Percentiles rank a stretch among this genome's conserved stretches.
Evolutionary conservation across 2,797 vertebrate genomes (phyloP).

Genomic region (Microchirus variegatus): DNA sequence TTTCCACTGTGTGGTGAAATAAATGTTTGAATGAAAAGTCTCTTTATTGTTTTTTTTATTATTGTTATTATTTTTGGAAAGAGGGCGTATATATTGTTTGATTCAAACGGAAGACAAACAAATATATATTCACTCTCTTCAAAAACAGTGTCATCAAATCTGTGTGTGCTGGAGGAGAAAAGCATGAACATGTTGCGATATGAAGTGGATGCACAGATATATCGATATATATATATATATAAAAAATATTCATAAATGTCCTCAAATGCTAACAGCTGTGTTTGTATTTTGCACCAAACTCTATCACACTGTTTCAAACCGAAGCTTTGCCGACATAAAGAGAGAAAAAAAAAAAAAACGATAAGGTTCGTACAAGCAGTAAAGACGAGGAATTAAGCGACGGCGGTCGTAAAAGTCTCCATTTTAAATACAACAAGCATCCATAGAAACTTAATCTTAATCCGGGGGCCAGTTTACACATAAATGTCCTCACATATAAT

Average conservation of each 20-base stretch:
- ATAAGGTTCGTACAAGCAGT: conserved; percentile 9
- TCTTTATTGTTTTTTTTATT: conserved; percentile 67
- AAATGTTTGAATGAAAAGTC: conserved; percentile 42
- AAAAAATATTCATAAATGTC: conserved; percentile 48
- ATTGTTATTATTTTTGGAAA: conserved; percentile 19
- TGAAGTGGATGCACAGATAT: conserved; percentile 27
- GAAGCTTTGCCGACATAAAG: background rate
- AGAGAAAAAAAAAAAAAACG: too few relatives aligned
- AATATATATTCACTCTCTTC: conserved; percentile 29
- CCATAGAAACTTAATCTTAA: conserved; percentile 1
- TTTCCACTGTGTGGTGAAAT: too few relatives aligned
- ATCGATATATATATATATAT: too few relatives aligned
- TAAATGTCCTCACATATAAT: conserved; percentile 12
- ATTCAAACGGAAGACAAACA: conserved; percentile 24
- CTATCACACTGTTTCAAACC: conserved; percentile 27
- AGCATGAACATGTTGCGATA: conserved; percentile 2
- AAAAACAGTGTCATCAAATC: conserved; percentile 26
- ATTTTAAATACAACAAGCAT: conserved; percentile 14
- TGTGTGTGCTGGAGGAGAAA: conserved; percentile 8
- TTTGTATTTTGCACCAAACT: conserved; percentile 27
- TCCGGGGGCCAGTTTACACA: conserved; percentile 18
- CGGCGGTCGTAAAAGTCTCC: background rate
- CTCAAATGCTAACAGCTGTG: conserved; percentile 36
- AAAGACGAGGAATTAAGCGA: conserved; percentile 38
- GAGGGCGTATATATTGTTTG: conserved; percentile 25